Evolutionary conservation across 2,888 invertebrate genomes (phyloP).

Genomic region (Sinohyriopsis cumingii): DNA sequence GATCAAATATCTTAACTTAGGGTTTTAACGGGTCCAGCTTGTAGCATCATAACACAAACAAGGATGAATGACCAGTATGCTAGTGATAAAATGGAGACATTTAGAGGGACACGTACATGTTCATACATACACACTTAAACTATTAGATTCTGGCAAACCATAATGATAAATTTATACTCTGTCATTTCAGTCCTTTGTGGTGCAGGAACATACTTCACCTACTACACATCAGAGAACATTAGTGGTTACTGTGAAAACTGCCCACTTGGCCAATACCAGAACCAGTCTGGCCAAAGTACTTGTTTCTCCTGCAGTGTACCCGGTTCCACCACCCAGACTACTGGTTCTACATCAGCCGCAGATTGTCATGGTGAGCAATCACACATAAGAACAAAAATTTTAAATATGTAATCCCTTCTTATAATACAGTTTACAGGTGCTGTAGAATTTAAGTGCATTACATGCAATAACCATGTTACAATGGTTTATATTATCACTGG

Average conservation of each 20-base stretch:
- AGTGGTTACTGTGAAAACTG: slow-evolving; percentile 81
- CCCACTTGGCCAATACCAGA: slow-evolving; percentile 80
- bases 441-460: too few species aligned
- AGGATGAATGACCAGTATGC: too few species aligned
- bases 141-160: too few species aligned
- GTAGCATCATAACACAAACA: too few species aligned
- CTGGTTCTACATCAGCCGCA: slow-evolving; percentile 21
- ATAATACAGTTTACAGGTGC: too few species aligned
- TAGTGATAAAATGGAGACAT: too few species aligned
- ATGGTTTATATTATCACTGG: too few species aligned
- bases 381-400: not conserved
- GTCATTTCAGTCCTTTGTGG: slow-evolving; percentile 79
- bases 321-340: slow-evolving; percentile 85
- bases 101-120: too few species aligned
- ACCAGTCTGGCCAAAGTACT: slow-evolving; percentile 90
- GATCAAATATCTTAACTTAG: too few species aligned
- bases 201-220: slow-evolving; percentile 85
- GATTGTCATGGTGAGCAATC: slow-evolving; percentile 41
- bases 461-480: too few species aligned
- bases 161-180: not conserved
- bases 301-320: slow-evolving; percentile 89
- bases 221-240: slow-evolving; percentile 6
- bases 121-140: too few species aligned
- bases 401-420: not conserved
- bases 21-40: too few species aligned